Percentiles rank a stretch among this genome's conserved stretches.
Conservation (phyloP, 2,797 vertebrate species). For the Salarias fasciatus region DNA sequence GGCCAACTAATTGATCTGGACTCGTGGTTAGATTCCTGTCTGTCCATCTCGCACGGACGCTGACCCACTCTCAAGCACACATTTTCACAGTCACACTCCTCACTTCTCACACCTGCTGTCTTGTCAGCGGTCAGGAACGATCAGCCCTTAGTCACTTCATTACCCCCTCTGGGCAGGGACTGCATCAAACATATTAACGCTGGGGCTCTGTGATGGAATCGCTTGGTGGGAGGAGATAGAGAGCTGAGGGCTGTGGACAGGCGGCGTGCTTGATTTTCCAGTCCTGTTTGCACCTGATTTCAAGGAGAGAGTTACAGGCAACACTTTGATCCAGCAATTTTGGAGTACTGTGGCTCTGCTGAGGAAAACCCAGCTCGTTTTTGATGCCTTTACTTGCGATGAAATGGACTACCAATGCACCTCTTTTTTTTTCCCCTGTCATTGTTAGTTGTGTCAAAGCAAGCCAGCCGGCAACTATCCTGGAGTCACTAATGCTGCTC, state of each 20-base stretch:
- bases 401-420: conserved; percentile 34
- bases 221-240: conserved; percentile 48
- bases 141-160: conserved; percentile 74
- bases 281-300: conserved; percentile 64
- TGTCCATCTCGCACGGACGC: neutral
- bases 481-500: neutral
- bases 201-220: conserved; percentile 63
- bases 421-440: neutral
- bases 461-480: conserved; percentile 1
- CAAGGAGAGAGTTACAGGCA: conserved; percentile 60
- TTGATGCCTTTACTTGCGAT: conserved; percentile 35
- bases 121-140: conserved; percentile 64
- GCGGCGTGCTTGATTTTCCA: conserved; percentile 52
- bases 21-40: conserved; percentile 35
- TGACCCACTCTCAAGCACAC: conserved; percentile 12
- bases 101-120: conserved; percentile 63
- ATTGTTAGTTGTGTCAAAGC: conserved; percentile 16
- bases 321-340: conserved; percentile 61
- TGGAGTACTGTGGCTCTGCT: conserved; percentile 38
- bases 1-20: conserved; percentile 72
- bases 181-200: conserved; percentile 69
- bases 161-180: conserved; percentile 60
- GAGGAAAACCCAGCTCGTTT: conserved; percentile 22
- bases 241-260: conserved; percentile 49
- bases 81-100: conserved; percentile 39